Evolutionary conservation across 2,797 vertebrate genomes (phyloP), one percentile per base, ranked within the genome.

Genomic region (Dendrocincla tyrannina): DNA sequence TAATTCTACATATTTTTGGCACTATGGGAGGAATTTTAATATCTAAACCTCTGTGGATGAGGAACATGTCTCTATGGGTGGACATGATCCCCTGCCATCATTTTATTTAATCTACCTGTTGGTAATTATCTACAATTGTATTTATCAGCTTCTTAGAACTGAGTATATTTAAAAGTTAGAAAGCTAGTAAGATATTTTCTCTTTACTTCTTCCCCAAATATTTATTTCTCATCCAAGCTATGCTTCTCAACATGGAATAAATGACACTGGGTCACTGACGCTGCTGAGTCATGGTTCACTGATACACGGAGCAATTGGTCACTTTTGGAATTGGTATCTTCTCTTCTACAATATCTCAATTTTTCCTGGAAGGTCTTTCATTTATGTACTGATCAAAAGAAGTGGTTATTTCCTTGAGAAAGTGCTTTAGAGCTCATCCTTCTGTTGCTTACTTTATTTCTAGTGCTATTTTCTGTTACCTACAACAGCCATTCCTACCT

Each of bases 111-210:
- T 52, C 22, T 89, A 5, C 53, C 11, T 84, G 23, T 46, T 39
- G 27, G 3, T 56, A 77, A 70, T 89, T 55, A 77, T 55, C 69
- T 78, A 52, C 81, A 95, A 39, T 85, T 58, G 1, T 50, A 35
- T 69, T 28, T 74, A 49, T 41, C 0, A 0, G 4, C n/a, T 37
- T 32, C 10, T 69, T 11, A 66, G 39, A 83, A 69, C 9, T 8
- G 33, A 44, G 37, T 32, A 16, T 74, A 53, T 58, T 27, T 74
- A 55, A 84, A 75, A 59, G 3, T 53, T 81, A 47, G 30, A 76
- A 81, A 81, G 17, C 1, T 62, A 7, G 7, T 24, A 39, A 63
- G 14, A 39, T 55, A 69, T 50, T 74, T 78, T 25, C 5, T 46
- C 20, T 81, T 78, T 83, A 39, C 18, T 8, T 49, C 22, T 73